Conservation (phyloP, 2,797 vertebrate genomes). For the Psittacula echo region DNA sequence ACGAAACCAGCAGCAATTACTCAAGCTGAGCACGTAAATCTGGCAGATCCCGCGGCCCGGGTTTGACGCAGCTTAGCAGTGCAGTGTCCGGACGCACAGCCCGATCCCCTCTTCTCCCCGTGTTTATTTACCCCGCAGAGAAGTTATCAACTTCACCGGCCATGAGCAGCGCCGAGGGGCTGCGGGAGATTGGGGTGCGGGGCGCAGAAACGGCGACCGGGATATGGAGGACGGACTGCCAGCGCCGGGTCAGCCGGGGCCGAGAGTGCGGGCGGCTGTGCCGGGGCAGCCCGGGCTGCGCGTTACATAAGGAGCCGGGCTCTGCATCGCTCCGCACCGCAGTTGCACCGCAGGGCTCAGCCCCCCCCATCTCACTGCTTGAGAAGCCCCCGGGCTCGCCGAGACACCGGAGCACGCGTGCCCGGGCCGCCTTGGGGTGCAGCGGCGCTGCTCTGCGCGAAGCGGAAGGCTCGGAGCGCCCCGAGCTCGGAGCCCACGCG, state of each 20-base stretch:
- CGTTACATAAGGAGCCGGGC: conserved; percentile 44
- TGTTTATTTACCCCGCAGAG: background rate
- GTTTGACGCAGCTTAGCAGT: conserved; percentile 75
- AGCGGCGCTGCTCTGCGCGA: too few relatives aligned
- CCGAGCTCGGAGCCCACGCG: background rate
- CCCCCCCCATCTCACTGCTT: background rate
- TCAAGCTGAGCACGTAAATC: conserved; percentile 75
- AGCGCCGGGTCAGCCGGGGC: background rate
- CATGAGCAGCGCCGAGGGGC: background rate
- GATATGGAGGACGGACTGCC: background rate
- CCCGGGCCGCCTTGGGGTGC: background rate
- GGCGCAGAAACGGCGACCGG: background rate
- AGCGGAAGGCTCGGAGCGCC: background rate
- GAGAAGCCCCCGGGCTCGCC: background rate
- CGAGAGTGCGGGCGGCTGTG: background rate
- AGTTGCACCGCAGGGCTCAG: background rate
- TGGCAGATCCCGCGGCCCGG: conserved; percentile 51
- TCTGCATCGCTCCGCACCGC: conserved; percentile 7
- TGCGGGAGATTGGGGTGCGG: background rate
- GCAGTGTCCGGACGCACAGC: conserved; percentile 45
- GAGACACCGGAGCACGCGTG: background rate
- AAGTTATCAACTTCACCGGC: conserved; percentile 43
- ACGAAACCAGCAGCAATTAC: conserved; percentile 69
- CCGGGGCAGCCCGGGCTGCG: background rate
- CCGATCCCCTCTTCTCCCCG: background rate